phyloP scores from a whole-genome alignment of 2,888 invertebrate genomes.

The Atherix ibis region DNA sequence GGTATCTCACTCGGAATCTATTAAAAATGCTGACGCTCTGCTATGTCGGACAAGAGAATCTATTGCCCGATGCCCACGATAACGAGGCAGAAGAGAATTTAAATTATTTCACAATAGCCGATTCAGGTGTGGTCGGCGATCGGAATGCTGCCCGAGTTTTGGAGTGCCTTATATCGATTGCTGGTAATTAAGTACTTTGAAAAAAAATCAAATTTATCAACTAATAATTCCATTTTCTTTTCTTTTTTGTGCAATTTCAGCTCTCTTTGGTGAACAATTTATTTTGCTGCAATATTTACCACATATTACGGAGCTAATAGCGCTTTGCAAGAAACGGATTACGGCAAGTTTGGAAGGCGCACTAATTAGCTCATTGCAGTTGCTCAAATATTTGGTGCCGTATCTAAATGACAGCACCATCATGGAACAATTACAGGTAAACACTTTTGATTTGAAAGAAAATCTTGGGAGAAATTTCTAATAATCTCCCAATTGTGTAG shows the following conservation, averaged over 20 bases:
- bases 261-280: constrained; percentile 74
- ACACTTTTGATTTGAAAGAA: neutral
- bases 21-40: constrained; percentile 87
- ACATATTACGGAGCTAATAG: constrained; percentile 72
- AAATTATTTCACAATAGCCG: constrained; percentile 46
- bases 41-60: constrained; percentile 71
- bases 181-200: constrained; percentile 39
- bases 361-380: constrained; percentile 64
- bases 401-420: constrained; percentile 68
- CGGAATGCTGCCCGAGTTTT: constrained; percentile 72
- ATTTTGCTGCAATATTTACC: constrained; percentile 80
- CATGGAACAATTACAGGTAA: constrained; percentile 74
- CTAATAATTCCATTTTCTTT: neutral
- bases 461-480: too few relatives aligned
- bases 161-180: constrained; percentile 76
- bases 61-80: constrained; percentile 35
- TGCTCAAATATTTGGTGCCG: constrained; percentile 64
- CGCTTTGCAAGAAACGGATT: constrained; percentile 62
- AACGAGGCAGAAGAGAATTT: constrained; percentile 34
- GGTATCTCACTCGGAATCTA: constrained; percentile 78
- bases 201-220: neutral
- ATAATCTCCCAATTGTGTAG: too few relatives aligned
- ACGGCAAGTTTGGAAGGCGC: constrained; percentile 79
- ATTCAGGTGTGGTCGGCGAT: constrained; percentile 58
- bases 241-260: constrained; percentile 35